Evolutionary conservation across 1,140 invertebrate genomes (phyloP).

Genomic region (Leptestheria dahalacensis): DNA sequence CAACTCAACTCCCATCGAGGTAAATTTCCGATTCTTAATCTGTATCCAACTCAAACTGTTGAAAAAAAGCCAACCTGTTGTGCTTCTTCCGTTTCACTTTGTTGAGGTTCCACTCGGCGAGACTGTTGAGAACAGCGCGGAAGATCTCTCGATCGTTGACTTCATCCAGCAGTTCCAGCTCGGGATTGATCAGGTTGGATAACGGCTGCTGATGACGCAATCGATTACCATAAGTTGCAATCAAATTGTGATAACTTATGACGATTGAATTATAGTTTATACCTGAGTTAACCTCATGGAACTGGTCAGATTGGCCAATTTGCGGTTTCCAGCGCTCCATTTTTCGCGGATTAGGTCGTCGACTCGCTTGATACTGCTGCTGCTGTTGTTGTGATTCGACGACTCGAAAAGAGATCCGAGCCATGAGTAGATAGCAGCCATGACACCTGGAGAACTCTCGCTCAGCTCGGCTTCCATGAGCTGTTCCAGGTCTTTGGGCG

Average conservation of each 20-base stretch:
- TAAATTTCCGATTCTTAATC: no score
- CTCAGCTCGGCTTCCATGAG: not conserved
- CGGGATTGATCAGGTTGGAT: conserved; percentile 11
- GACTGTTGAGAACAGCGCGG: conserved; percentile 37
- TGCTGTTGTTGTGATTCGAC: no score
- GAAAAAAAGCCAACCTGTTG: not conserved
- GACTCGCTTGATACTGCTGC: not conserved
- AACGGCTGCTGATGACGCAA: conserved; percentile 7
- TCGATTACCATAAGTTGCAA: no score
- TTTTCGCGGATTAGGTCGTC: not conserved
- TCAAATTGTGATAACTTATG: no score
- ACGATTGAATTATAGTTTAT: no score
- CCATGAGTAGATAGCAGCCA: not conserved
- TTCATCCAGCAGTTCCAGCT: conserved; percentile 31
- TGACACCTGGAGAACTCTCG: not conserved
- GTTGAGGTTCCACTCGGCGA: conserved; percentile 33
- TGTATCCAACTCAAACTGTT: conserved; percentile 32
- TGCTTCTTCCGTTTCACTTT: conserved; percentile 12
- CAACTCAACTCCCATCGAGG: no score
- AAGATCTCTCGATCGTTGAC: conserved; percentile 37
- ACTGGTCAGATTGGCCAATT: no score
- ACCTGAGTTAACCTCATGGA: no score
- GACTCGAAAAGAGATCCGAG: not conserved
- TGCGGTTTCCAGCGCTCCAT: not conserved
- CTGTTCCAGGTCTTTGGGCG: not conserved